Evolutionary conservation across 1,140 invertebrate species (phyloP), one percentile per base, ranked within the genome.

Genomic region (Dinothrombium tinctorium): DNA sequence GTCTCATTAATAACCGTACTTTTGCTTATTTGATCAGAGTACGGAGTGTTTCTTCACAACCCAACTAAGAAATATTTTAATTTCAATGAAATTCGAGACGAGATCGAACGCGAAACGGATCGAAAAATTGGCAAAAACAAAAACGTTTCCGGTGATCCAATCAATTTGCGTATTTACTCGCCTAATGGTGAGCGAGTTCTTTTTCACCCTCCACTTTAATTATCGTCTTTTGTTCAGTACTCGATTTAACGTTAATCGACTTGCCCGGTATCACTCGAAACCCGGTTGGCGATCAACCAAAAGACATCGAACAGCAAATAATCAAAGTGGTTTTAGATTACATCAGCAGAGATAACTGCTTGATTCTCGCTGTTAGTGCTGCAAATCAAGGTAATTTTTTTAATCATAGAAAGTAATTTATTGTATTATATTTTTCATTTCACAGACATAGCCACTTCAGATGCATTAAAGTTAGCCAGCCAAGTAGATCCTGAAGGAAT

Each of bases 161-260:
- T 99, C 47, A 87, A 76, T 56, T 64, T 99, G 31, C 98, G 94
- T 63, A 92, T 74, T n/a, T 98, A 69, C 59, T 98, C 92, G 1
- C 70, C 72, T 5, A 69, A 69, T n/a, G n/a, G n/a, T n/a, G n/a
- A n/a, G n/a, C n/a, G n/a, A n/a, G n/a, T n/a, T n/a, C n/a, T n/a
- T n/a, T n/a, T n/a, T n/a, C n/a, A n/a, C n/a, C n/a, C n/a, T n/a
- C n/a, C n/a, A n/a, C n/a, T n/a, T n/a, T n/a, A n/a, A n/a, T n/a
- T n/a, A n/a, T n/a, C n/a, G n/a, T n/a, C n/a, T n/a, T n/a, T n/a
- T n/a, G n/a, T n/a, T n/a, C n/a, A 46, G 89, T 98, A 29, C 81
- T 98, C 17, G 95, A 94, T 62, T 64, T 99, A 40, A 96, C 92
- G 1, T 64, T 99, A 2, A 86, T 99, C 28, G 94, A 99, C 67